Evolutionary conservation across 2,888 invertebrate genomes (phyloP), one percentile per base, ranked within the genome.

Genomic region (Chrysolina americana): DNA sequence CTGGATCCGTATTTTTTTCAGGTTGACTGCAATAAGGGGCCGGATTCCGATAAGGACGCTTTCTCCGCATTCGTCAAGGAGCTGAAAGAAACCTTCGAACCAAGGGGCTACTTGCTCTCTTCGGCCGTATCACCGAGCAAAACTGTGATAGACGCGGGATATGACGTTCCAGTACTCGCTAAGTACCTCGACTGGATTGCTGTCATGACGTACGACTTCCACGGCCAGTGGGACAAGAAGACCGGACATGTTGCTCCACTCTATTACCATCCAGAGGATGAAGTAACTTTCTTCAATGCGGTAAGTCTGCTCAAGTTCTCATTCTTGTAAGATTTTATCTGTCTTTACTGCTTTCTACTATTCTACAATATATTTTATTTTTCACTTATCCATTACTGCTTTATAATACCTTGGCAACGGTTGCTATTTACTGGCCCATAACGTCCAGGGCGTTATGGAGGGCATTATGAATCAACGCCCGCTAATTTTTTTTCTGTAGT

Each of bases 151-250:
- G 96, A 97, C 85, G 93, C 93, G 2, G 95, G 90, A 83, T 97
- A 97, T 85, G 94, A 96, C 83, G 95, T 97, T 0, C 93, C 94
- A 0, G 90, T 92, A 0, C 84, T 97, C 4, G 93, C 94, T 0
- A 89, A 91, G 80, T 91, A 94, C 85, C 89, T 97, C 71, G 96
- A 97, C 85, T 96, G 96, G 95, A 94, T 97, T 65, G 95, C 96
- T 0, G 95, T 97, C 0, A 97, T 97, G 97, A 94, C 96, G 0
- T 97, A 97, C 83, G 97, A 97, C 85, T 96, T 93, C 88, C 96
- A 96, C 81, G 96, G 96, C 0, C 96, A 96, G 83, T 97, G 96
- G 96, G 96, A 96, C 83, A 95, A 95, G 85, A 94, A 94, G 86
- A 97, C 96, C 0, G 97, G 96, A 0, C 97, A 97, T 83, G 95